phyloP scores from a whole-genome alignment of 2,113 vertebrate species.

The Capreolus pygargus region DNA sequence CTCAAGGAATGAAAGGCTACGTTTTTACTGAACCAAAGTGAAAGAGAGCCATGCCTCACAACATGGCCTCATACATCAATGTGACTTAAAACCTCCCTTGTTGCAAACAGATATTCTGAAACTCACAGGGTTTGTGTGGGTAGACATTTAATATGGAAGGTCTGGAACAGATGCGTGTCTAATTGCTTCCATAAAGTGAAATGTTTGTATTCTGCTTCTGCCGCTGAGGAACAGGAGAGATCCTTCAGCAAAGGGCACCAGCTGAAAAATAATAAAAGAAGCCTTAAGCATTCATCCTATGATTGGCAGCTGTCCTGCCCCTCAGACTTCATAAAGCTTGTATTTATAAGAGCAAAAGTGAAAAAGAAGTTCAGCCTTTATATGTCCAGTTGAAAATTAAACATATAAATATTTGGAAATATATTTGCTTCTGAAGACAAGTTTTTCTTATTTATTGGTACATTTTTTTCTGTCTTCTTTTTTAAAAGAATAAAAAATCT shows the following conservation, averaged over 20 bases:
- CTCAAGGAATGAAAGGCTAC: neutral
- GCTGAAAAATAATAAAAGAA: conserved; percentile 76
- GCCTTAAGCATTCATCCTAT: conserved; percentile 72
- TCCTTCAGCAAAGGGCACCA: conserved; percentile 75
- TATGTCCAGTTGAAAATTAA: conserved; percentile 46
- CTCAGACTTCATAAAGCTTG: conserved; percentile 63
- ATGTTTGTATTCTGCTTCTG: conserved; percentile 65
- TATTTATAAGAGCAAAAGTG: conserved; percentile 68
- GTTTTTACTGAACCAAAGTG: neutral
- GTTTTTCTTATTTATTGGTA: neutral
- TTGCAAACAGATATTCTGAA: neutral
- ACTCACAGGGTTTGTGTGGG: conserved; percentile 18
- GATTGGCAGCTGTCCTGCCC: conserved; percentile 49
- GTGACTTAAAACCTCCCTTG: neutral
- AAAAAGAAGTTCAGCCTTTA: conserved; percentile 44
- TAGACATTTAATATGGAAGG: conserved; percentile 49
- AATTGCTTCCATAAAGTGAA: conserved; percentile 77
- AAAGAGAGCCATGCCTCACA: neutral
- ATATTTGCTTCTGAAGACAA: neutral
- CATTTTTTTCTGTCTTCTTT: neutral
- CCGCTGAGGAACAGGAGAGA: conserved; percentile 67
- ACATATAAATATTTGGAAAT: neutral
- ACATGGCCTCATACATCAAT: neutral
- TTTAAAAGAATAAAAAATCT: neutral
- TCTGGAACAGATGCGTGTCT: conserved; percentile 76